Conservation (phyloP, 2,797 vertebrate species). For the Leptatherina wallacei region DNA sequence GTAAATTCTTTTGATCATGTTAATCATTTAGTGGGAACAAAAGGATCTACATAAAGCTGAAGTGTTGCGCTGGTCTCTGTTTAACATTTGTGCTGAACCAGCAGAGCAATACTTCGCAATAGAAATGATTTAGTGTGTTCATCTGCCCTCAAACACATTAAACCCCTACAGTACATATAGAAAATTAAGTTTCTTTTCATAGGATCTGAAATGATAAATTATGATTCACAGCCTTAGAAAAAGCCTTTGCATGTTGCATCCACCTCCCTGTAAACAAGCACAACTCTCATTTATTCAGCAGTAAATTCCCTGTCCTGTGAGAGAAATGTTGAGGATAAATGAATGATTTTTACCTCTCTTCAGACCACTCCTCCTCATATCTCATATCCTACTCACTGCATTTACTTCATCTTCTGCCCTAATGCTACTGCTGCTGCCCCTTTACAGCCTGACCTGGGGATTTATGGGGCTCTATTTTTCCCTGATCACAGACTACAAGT, state of each 20-base stretch:
- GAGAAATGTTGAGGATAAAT: conserved; percentile 41
- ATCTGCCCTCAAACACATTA: conserved; percentile 31
- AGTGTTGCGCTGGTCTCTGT: conserved; percentile 12
- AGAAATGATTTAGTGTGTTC: conserved; percentile 42
- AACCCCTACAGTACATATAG: conserved; percentile 11
- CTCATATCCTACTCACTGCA: background rate
- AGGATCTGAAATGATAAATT: conserved; percentile 38
- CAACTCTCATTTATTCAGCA: conserved; percentile 54
- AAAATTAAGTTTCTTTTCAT: conserved; percentile 36
- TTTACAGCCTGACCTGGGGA: conserved; percentile 5
- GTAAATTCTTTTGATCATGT: too few relatives aligned
- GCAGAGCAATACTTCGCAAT: conserved; percentile 3
- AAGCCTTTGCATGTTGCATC: conserved; percentile 11
- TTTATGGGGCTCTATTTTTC: conserved; percentile 9
- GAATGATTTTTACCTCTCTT: conserved; percentile 43
- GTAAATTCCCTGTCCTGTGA: conserved; percentile 58
- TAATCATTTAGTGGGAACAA: background rate
- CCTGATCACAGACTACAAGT: conserved; percentile 19
- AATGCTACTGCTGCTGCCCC: background rate
- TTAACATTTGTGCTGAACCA: conserved; percentile 25
- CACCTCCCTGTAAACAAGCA: conserved; percentile 6
- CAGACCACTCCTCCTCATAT: conserved; percentile 11
- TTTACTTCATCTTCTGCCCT: conserved; percentile 22
- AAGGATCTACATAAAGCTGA: background rate
- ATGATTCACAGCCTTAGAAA: conserved; percentile 14